Evolutionary conservation across 2,888 invertebrate genomes (phyloP).

Genomic region (Synanthedon myopaeformis): DNA sequence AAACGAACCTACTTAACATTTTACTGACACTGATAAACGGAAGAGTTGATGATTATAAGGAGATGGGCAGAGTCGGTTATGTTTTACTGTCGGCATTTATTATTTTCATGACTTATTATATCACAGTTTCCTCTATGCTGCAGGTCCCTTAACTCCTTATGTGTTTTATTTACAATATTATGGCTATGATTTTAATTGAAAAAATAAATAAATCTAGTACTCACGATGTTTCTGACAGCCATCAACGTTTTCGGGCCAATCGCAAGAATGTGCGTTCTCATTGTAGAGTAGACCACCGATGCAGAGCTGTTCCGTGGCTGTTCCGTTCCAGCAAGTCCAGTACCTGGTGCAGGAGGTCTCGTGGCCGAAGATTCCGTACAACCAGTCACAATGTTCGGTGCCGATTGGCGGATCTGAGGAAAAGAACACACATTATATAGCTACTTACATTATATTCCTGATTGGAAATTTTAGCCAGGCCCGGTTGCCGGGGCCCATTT

Average conservation of each 20-base stretch:
- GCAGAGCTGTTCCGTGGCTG: slow-evolving; percentile 91
- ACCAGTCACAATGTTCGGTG: slow-evolving; percentile 91
- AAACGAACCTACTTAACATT: no score
- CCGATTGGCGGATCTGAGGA: slow-evolving; percentile 81
- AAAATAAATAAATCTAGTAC: slow-evolving; percentile 21
- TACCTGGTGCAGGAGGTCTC: slow-evolving; percentile 93
- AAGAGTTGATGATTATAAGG: no score
- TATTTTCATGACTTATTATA: no score
- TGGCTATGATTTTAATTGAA: no score
- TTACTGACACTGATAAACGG: no score
- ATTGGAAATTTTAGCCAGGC: no score
- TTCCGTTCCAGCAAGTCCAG: slow-evolving; percentile 97
- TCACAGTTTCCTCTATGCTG: no score
- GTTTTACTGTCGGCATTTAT: no score
- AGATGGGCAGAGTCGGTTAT: background rate
- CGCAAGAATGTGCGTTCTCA: slow-evolving; percentile 90
- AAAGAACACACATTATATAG: background rate
- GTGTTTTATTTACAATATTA: no score
- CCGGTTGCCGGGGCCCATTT: no score
- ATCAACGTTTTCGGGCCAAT: slow-evolving; percentile 94
- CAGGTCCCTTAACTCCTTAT: no score
- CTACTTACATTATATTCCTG: no score
- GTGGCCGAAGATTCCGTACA: slow-evolving; percentile 93
- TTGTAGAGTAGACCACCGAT: slow-evolving; percentile 92
- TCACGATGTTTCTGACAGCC: slow-evolving; percentile 95